Conservation (phyloP, 2,113 vertebrate genomes). For the Varanus komodoensis region DNA sequence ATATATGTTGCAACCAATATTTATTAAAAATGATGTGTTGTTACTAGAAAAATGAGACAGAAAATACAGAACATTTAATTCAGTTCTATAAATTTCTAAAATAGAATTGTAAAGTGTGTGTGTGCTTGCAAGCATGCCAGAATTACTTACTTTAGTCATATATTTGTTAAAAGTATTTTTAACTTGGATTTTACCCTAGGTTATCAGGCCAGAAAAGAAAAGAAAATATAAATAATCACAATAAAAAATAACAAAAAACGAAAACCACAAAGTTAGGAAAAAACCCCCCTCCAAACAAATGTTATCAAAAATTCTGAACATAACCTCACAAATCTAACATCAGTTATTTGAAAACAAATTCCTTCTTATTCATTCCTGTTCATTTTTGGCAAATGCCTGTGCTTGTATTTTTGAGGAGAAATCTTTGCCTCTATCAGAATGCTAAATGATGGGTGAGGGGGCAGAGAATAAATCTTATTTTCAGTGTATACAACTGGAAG, state of each 20-base stretch:
- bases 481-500: neutral
- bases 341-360: neutral
- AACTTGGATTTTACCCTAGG: neutral
- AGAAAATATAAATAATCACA: neutral
- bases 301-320: no score
- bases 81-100: neutral
- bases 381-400: neutral
- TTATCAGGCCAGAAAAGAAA: neutral
- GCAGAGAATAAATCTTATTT: neutral
- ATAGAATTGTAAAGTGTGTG: neutral
- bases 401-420: neutral
- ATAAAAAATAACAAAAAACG: neutral
- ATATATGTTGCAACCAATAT: fast-evolving
- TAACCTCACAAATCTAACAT: neutral
- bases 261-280: neutral
- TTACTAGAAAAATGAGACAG: neutral
- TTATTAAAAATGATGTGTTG: neutral
- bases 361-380: neutral
- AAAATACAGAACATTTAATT: neutral
- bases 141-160: no score
- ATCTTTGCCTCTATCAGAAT: neutral
- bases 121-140: no score
- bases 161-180: neutral
- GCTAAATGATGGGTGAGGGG: fast-evolving
- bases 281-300: neutral